Evolutionary conservation across 92 coral and sea anemone species (phyloP).

Genomic region (Micromussa lordhowensis): DNA sequence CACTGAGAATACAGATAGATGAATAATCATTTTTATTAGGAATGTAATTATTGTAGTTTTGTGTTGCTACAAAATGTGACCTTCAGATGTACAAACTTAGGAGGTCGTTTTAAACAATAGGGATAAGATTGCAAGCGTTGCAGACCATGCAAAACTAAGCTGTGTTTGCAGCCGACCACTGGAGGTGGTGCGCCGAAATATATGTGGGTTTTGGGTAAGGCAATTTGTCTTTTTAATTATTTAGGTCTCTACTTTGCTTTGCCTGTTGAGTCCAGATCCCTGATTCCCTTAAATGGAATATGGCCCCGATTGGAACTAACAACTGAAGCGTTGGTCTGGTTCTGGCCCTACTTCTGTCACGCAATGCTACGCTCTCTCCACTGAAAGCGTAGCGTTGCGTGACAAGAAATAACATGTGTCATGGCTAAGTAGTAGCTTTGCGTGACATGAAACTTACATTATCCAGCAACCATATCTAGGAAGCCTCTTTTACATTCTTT

Average conservation of each 20-base stretch:
- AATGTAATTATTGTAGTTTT: neutral
- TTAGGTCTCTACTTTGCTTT: too few relatives aligned
- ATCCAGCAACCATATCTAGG: neutral
- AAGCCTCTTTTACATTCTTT: neutral
- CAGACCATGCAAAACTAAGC: neutral
- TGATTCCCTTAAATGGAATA: too few relatives aligned
- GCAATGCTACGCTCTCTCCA: too few relatives aligned
- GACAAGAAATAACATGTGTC: neutral
- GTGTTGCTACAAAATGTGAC: neutral
- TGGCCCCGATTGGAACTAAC: too few relatives aligned
- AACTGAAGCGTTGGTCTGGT: too few relatives aligned
- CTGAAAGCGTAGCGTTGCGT: too few relatives aligned
- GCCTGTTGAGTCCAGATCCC: too few relatives aligned
- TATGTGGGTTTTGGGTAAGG: too few relatives aligned
- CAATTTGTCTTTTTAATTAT: too few relatives aligned
- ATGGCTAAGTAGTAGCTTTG: neutral
- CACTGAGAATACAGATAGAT: neutral
- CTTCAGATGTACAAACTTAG: neutral
- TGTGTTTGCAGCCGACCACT: neutral
- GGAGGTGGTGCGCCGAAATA: too few relatives aligned
- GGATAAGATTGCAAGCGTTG: neutral
- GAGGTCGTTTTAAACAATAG: neutral
- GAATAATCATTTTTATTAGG: neutral
- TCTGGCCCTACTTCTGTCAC: too few relatives aligned
- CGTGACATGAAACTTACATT: neutral